phyloP scores from a whole-genome alignment of 2,797 vertebrate species.

The Catostomus latipinnis region DNA sequence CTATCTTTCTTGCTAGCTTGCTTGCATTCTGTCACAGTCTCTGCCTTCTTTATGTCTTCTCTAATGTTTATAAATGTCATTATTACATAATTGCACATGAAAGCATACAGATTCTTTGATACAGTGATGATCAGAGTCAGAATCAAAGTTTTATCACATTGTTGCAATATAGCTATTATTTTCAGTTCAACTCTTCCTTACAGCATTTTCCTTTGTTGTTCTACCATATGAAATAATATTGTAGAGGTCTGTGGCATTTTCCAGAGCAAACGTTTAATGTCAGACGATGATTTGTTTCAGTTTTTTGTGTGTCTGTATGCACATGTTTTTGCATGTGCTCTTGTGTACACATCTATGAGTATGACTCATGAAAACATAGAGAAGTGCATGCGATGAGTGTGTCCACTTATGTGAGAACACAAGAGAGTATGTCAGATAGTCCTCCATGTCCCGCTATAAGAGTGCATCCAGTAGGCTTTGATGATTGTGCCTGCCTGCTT shows the following conservation, averaged over 20 bases:
- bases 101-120: not conserved
- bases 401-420: slow-evolving; percentile 21
- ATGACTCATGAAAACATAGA: slow-evolving; percentile 31
- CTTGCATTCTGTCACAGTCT: too few relatives aligned
- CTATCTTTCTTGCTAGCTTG: too few relatives aligned
- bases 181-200: not conserved
- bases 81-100: not conserved
- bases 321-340: not conserved
- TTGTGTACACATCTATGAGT: not conserved
- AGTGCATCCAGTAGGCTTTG: slow-evolving; percentile 50
- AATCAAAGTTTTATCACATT: too few relatives aligned
- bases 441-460: slow-evolving; percentile 2
- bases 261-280: not conserved
- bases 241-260: not conserved
- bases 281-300: not conserved
- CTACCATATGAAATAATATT: not conserved
- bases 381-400: not conserved
- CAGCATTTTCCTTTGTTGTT: not conserved
- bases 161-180: not conserved
- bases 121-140: not conserved
- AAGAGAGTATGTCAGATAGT: slow-evolving; percentile 35
- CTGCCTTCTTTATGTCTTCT: not conserved
- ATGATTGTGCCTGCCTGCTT: slow-evolving; percentile 46
- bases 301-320: not conserved
- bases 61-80: not conserved